Evolutionary conservation across 2,888 invertebrate genomes (phyloP).

Genomic region (Perdita meconis): DNA sequence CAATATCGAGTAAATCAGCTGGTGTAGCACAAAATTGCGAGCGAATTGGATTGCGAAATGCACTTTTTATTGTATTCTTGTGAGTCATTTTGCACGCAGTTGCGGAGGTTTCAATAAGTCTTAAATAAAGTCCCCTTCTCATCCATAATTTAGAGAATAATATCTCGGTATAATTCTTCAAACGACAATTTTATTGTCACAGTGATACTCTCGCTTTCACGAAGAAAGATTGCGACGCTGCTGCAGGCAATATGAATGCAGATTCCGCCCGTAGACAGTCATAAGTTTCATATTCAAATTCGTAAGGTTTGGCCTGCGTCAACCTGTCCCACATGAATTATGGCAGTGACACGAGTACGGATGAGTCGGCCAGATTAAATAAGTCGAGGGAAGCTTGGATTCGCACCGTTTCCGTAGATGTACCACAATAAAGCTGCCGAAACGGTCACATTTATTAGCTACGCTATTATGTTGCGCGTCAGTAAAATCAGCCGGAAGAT

Average conservation of each 20-base stretch:
- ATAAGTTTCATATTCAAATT: conserved; percentile 71
- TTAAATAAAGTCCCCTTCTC: conserved; percentile 2
- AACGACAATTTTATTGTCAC: conserved; percentile 49
- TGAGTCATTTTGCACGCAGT: neutral
- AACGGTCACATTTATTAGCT: too few species aligned
- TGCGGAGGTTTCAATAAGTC: neutral
- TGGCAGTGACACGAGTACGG: conserved; percentile 64
- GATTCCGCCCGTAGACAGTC: conserved; percentile 65
- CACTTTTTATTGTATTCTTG: neutral
- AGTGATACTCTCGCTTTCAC: conserved; percentile 26
- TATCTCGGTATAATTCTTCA: conserved; percentile 32
- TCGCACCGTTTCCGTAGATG: conserved; percentile 16
- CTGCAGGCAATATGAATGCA: conserved; percentile 65
- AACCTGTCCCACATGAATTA: conserved; percentile 63
- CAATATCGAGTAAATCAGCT: too few species aligned
- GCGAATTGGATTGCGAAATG: neutral
- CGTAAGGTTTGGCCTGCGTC: conserved; percentile 61
- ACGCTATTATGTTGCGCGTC: too few species aligned
- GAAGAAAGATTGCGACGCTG: conserved; percentile 18
- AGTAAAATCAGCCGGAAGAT: too few species aligned
- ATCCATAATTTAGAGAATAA: conserved; percentile 31
- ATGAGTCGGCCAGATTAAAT: conserved; percentile 63
- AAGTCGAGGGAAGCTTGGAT: conserved; percentile 34
- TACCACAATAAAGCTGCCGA: neutral
- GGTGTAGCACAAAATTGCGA: neutral